These are phyloP conservation scores for Neuroterus valhalla DNA, from an alignment of 1,140 invertebrate species.

Conservation along the genomic window DNA sequence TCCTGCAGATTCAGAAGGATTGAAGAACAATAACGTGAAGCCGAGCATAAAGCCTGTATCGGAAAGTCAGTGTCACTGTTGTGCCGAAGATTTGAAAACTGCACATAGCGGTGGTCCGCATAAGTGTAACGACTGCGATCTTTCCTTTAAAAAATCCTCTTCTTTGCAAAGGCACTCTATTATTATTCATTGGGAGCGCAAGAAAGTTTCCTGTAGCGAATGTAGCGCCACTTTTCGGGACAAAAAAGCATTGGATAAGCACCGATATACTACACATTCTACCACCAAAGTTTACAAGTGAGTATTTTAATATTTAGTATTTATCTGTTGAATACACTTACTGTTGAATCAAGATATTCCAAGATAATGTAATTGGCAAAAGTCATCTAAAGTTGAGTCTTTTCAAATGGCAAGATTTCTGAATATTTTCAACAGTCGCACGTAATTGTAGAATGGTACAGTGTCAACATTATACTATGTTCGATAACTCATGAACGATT, in stretches of 20 bases:
- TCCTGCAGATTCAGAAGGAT: constrained; percentile 40
- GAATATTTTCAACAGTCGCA: no score
- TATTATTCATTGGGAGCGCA: constrained; percentile 74
- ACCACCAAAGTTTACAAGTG: constrained; percentile 66
- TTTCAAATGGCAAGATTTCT: no score
- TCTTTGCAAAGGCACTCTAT: constrained; percentile 74
- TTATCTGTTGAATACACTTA: no score
- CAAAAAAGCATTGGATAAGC: constrained; percentile 74
- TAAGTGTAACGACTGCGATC: constrained; percentile 73
- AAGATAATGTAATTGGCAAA: no score
- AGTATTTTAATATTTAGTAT: constrained; percentile 48
- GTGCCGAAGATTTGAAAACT: constrained; percentile 73
- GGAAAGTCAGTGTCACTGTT: constrained; percentile 75
- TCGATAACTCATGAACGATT: no score
- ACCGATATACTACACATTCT: constrained; percentile 73
- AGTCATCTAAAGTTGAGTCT: no score
- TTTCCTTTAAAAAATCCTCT: constrained; percentile 74
- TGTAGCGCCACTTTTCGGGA: constrained; percentile 74
- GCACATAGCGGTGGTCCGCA: constrained; percentile 74
- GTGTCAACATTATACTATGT: no score
- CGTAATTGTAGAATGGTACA: no score
- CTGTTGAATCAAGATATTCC: no score
- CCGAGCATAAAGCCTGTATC: constrained; percentile 64
- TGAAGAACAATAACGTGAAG: constrained; percentile 64
- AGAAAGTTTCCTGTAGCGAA: constrained; percentile 71